These are phyloP conservation scores for Penelope pileata DNA, from an alignment of 2,113 vertebrate species.

Conservation along the genomic window DNA sequence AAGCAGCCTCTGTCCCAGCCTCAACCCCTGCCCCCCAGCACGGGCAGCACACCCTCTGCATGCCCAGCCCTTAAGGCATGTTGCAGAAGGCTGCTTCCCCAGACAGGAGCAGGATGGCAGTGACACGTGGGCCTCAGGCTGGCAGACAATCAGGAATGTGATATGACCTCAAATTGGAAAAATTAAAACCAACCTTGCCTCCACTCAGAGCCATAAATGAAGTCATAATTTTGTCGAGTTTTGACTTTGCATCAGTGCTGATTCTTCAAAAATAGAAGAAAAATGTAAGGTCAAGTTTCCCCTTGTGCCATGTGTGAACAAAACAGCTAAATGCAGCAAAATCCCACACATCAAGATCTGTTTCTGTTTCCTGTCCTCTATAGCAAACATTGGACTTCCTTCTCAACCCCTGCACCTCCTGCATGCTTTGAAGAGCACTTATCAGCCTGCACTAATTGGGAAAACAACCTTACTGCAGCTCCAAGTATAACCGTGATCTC, in stretches of 20 bases:
- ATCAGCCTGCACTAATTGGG: background rate
- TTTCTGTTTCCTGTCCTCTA: rapidly evolving
- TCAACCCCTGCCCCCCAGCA: too few species aligned
- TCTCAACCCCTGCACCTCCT: rapidly evolving
- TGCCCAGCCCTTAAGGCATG: too few species aligned
- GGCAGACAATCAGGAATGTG: background rate
- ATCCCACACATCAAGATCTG: background rate
- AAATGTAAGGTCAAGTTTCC: background rate
- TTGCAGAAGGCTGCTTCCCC: background rate
- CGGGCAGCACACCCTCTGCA: background rate
- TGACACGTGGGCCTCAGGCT: rapidly evolving
- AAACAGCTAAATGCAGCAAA: background rate
- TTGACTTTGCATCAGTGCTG: background rate
- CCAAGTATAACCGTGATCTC: background rate
- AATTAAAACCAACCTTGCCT: background rate
- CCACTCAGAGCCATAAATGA: background rate
- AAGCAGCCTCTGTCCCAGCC: too few species aligned
- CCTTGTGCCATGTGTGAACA: too few species aligned
- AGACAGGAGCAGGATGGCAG: background rate
- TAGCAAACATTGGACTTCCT: background rate
- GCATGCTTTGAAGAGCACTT: background rate
- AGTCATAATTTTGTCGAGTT: background rate
- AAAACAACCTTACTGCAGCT: background rate
- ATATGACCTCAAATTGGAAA: background rate
- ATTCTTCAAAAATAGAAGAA: background rate